Evolutionary conservation across 2,113 vertebrate species (phyloP).

Genomic region (Daubentonia madagascariensis): DNA sequence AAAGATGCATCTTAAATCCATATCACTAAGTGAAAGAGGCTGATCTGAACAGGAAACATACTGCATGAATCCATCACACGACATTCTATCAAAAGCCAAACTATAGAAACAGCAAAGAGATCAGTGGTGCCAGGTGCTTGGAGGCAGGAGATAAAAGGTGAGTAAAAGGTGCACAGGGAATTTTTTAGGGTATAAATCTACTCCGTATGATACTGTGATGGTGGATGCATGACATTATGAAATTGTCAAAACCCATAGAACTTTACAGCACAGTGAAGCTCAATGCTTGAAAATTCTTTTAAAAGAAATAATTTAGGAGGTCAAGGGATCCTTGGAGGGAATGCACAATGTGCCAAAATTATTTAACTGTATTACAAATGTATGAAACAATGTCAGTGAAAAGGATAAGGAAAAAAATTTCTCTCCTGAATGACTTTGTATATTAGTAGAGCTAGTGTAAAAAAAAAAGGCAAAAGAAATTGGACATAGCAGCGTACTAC

Average conservation of each 20-base stretch:
- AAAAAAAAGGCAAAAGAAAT: neutral
- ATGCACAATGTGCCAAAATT: too few relatives aligned
- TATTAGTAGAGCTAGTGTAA: neutral
- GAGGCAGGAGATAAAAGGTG: too few relatives aligned
- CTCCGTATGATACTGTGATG: neutral
- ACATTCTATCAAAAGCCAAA: neutral
- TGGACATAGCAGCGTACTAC: accelerated
- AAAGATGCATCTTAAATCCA: neutral
- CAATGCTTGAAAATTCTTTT: neutral
- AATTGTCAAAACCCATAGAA: neutral
- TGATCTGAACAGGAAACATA: neutral
- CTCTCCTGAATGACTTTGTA: neutral
- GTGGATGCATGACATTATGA: too few relatives aligned
- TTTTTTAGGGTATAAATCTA: neutral
- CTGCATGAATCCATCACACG: neutral
- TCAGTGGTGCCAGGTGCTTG: neutral
- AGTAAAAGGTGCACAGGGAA: neutral
- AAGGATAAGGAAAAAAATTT: neutral
- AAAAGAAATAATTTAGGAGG: neutral
- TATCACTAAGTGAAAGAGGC: neutral
- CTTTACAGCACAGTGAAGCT: neutral
- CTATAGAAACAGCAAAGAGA: neutral
- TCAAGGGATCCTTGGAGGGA: neutral
- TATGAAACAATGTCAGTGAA: neutral
- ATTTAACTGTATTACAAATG: neutral